A percentile compares a stretch with the other conserved stretches of the same genome.
Evolutionary conservation across 1,140 invertebrate species (phyloP).

Genomic region (Daktulosphaira vitifoliae): DNA sequence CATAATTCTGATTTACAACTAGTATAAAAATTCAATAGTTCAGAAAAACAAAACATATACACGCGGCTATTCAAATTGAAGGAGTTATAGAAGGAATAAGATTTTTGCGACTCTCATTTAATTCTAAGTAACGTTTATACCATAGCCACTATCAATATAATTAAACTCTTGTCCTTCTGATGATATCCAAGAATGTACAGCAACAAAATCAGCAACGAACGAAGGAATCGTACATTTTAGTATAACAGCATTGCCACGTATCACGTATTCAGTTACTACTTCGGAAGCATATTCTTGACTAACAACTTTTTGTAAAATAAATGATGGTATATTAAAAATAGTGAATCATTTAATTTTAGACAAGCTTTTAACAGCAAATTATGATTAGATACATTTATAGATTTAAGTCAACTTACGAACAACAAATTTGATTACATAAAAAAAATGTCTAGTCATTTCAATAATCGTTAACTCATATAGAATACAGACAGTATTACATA

Average conservation of each 20-base stretch:
- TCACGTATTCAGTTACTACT: slow-evolving; percentile 86
- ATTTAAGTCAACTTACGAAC: too few species aligned
- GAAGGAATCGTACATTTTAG: slow-evolving; percentile 86
- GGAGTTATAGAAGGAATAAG: slow-evolving; percentile 42
- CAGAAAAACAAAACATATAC: slow-evolving; percentile 14
- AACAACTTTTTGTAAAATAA: slow-evolving; percentile 57
- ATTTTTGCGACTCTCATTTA: slow-evolving; percentile 44
- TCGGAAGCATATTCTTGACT: slow-evolving; percentile 84
- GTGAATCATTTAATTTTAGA: too few species aligned
- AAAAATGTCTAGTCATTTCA: too few species aligned
- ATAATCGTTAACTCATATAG: too few species aligned
- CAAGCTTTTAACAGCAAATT: too few species aligned
- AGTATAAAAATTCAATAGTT: slow-evolving; percentile 35
- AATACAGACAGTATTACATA: too few species aligned
- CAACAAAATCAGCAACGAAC: slow-evolving; percentile 83
- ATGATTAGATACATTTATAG: too few species aligned
- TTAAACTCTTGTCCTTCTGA: slow-evolving; percentile 54
- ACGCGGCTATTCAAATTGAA: slow-evolving; percentile 49
- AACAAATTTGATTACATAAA: too few species aligned
- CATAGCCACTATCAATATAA: neutral
- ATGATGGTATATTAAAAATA: too few species aligned
- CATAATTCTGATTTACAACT: slow-evolving; percentile 75
- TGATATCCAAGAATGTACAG: slow-evolving; percentile 80
- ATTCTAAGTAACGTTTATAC: neutral
- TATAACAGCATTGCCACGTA: slow-evolving; percentile 82